These are phyloP conservation scores for Aurelia aurita complex sp. Pacific DNA, from an alignment of 30 jellyfish, hydroid and myxozoan genomes.

Conservation along the genomic window DNA sequence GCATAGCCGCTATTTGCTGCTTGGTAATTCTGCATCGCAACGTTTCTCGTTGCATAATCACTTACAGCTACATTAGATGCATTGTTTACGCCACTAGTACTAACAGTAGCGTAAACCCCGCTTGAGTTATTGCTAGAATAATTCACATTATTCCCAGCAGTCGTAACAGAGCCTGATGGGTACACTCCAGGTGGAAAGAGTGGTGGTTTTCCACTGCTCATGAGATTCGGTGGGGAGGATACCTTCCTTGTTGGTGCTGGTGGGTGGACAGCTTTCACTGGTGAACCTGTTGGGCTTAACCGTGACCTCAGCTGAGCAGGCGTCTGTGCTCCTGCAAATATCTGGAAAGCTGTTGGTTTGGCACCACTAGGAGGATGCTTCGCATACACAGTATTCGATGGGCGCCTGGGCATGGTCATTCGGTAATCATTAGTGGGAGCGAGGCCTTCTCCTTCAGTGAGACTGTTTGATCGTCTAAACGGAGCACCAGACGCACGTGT, in stretches of 20 bases:
- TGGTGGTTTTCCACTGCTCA: slow-evolving; percentile 22
- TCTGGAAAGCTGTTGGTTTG: slow-evolving; percentile 77
- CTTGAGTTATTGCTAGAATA: background rate
- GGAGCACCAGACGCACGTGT: slow-evolving; percentile 66
- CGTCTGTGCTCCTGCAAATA: slow-evolving; percentile 64
- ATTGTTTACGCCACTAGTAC: background rate
- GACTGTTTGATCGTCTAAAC: slow-evolving; percentile 85
- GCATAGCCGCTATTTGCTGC: background rate
- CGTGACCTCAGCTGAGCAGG: slow-evolving; percentile 79
- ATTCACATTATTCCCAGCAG: background rate
- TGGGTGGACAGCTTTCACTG: slow-evolving; percentile 63
- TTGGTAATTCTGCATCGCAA: background rate
- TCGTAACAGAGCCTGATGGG: background rate
- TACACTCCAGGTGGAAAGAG: slow-evolving; percentile 10
- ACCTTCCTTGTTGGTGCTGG: slow-evolving; percentile 55
- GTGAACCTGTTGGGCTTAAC: slow-evolving; percentile 91
- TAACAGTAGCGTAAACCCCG: background rate
- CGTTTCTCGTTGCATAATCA: background rate
- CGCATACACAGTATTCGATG: slow-evolving; percentile 68
- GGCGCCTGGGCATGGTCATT: slow-evolving; percentile 88
- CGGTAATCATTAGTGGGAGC: slow-evolving; percentile 69
- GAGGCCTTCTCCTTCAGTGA: slow-evolving; percentile 67
- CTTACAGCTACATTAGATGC: background rate
- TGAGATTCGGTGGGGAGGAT: slow-evolving; percentile 68
- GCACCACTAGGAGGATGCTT: slow-evolving; percentile 57